These are phyloP conservation scores for Heliopora coerulea DNA, from an alignment of 92 coral and sea anemone genomes.

Conservation along the genomic window DNA sequence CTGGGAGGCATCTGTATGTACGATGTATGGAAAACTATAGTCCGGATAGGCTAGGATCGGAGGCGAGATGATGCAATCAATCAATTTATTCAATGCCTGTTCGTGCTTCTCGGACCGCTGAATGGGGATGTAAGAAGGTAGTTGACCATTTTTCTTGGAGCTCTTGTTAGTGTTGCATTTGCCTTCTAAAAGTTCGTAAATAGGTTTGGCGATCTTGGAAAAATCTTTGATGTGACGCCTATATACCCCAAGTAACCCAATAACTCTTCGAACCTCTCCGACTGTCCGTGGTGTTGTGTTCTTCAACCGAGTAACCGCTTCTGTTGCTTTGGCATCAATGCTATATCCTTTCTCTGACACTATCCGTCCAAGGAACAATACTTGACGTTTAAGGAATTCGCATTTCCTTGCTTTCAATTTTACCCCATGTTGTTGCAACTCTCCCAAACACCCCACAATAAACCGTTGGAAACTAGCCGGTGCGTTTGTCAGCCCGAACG, in stretches of 20 bases:
- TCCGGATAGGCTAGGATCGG: slow-evolving; percentile 51
- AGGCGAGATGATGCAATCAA: slow-evolving; percentile 34
- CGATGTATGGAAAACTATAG: slow-evolving; percentile 31
- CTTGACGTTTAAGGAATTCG: slow-evolving; percentile 55
- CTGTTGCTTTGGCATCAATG: slow-evolving; percentile 53
- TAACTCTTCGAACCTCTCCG: slow-evolving; percentile 60
- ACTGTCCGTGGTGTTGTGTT: slow-evolving; percentile 55
- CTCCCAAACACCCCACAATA: slow-evolving; percentile 65
- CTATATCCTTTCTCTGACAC: slow-evolving; percentile 62
- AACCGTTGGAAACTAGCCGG: slow-evolving; percentile 68
- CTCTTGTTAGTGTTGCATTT: not conserved
- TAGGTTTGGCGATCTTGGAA: slow-evolving; percentile 60
- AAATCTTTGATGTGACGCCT: slow-evolving; percentile 60
- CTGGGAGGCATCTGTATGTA: no score
- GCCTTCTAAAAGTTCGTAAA: slow-evolving; percentile 21
- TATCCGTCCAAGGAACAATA: slow-evolving; percentile 58
- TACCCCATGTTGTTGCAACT: slow-evolving; percentile 51
- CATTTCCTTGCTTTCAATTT: slow-evolving; percentile 67
- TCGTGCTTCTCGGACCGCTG: slow-evolving; percentile 37
- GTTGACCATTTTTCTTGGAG: not conserved
- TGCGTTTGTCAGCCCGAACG: slow-evolving; percentile 63
- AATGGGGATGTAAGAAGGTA: not conserved
- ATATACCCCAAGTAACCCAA: slow-evolving; percentile 65
- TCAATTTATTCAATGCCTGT: slow-evolving; percentile 12
- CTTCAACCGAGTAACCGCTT: slow-evolving; percentile 47